A percentile compares a stretch with the other conserved stretches of the same genome.
Evolutionary conservation across 2,888 invertebrate genomes (phyloP).

Genomic region (Coelopa pilipes): DNA sequence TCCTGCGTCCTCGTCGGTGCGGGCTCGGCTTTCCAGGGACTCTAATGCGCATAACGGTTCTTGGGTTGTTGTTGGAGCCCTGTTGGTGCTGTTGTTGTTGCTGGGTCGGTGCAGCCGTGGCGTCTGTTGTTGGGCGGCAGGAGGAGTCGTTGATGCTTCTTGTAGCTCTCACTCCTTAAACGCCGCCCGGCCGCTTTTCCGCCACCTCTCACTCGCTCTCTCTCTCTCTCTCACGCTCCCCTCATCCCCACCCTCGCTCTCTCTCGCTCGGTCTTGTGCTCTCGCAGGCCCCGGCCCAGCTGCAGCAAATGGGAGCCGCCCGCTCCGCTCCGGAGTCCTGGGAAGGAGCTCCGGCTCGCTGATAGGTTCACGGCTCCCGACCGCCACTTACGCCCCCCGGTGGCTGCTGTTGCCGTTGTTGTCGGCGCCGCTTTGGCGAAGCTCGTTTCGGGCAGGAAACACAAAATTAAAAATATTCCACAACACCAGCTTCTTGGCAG

Average conservation of each 20-base stretch:
- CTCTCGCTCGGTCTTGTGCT: background rate
- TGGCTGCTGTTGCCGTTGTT: background rate
- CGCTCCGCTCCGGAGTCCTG: background rate
- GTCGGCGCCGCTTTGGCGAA: background rate
- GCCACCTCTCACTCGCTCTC: background rate
- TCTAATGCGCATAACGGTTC: constrained; percentile 19
- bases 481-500: no score
- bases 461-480: no score
- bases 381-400: background rate
- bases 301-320: background rate
- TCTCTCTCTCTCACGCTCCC: background rate
- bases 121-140: background rate
- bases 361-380: constrained; percentile 25
- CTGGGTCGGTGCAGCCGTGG: background rate
- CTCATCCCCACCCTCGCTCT: background rate
- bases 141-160: background rate
- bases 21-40: background rate
- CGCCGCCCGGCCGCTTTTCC: background rate
- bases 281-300: background rate
- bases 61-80: background rate
- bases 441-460: no score
- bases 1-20: constrained; percentile 11
- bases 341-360: constrained; percentile 2
- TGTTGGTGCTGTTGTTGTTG: constrained; percentile 22
- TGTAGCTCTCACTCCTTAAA: background rate